Evolutionary conservation across 2,113 vertebrate genomes (phyloP).

Genomic region (Cyphomyrus discorhynchus): DNA sequence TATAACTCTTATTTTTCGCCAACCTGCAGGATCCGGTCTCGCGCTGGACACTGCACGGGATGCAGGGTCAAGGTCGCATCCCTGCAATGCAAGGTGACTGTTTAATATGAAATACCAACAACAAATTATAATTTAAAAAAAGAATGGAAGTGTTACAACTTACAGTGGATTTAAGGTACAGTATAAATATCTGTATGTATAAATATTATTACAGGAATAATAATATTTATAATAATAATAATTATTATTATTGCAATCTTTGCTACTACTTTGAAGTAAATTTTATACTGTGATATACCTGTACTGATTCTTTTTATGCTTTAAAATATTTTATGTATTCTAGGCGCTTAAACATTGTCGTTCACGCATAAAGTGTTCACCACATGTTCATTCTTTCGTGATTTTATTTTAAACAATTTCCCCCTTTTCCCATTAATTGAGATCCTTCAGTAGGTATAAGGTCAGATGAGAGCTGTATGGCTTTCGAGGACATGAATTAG

Average conservation of each 20-base stretch:
- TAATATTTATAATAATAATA: background rate
- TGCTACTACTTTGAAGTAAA: background rate
- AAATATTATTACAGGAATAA: background rate
- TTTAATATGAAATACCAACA: slow-evolving; percentile 15
- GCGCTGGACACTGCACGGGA: slow-evolving; percentile 57
- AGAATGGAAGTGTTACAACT: slow-evolving; percentile 4
- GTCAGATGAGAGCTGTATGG: slow-evolving; percentile 10
- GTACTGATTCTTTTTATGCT: background rate
- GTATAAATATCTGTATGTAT: slow-evolving; percentile 10
- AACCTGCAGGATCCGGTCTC: slow-evolving; percentile 53
- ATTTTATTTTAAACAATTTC: slow-evolving; percentile 1
- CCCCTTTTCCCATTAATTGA: slow-evolving; percentile 11
- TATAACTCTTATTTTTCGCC: slow-evolving; percentile 54
- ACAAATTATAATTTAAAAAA: slow-evolving; percentile 6
- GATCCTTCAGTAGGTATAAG: slow-evolving; percentile 20
- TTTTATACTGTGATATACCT: background rate
- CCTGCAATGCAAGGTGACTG: slow-evolving; percentile 47
- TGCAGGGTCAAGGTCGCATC: slow-evolving; percentile 61
- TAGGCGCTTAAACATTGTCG: background rate
- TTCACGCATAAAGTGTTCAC: background rate
- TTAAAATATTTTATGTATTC: background rate
- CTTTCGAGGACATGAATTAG: slow-evolving; percentile 20
- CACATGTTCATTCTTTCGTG: background rate
- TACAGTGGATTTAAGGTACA: slow-evolving; percentile 14
- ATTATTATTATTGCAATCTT: background rate